Percentiles rank a stretch among this genome's conserved stretches.
Evolutionary conservation across 2,888 invertebrate species (phyloP).

Genomic region (Heliothis peltigera): DNA sequence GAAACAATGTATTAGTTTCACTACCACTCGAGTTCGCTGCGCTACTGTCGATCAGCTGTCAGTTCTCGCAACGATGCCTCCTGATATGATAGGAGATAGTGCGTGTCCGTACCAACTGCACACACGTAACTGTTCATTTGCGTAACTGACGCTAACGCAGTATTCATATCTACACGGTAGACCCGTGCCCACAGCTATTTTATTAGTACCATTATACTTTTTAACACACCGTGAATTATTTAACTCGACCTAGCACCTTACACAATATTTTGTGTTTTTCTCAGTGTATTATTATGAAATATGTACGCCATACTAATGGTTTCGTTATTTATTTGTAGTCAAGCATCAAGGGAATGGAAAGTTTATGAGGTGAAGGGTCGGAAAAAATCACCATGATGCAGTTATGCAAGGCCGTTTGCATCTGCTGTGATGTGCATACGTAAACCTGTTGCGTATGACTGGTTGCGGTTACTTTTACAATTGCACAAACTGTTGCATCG

Average conservation of each 20-base stretch:
- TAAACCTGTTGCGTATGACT: conserved; percentile 76
- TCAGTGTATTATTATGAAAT: conserved; percentile 27
- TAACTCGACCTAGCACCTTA: conserved; percentile 27
- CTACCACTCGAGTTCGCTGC: conserved; percentile 23
- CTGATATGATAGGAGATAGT: conserved; percentile 84
- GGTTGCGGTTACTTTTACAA: conserved; percentile 68
- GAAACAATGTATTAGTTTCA: conserved; percentile 24
- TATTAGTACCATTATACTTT: conserved; percentile 73
- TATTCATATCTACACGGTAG: conserved; percentile 67
- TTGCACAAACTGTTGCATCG: conserved; percentile 50
- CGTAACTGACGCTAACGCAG: conserved; percentile 73
- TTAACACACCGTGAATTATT: conserved; percentile 44
- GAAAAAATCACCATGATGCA: conserved; percentile 55
- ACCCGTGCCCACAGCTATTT: conserved; percentile 68
- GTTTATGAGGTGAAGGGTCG: conserved; percentile 55
- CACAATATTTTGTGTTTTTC: conserved; percentile 41
- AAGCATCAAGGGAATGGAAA: conserved; percentile 54
- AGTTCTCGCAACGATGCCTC: conserved; percentile 80
- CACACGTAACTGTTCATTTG: conserved; percentile 77
- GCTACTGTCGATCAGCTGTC: conserved; percentile 79
- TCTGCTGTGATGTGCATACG: conserved; percentile 75
- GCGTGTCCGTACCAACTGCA: conserved; percentile 76
- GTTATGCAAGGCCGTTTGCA: conserved; percentile 73
- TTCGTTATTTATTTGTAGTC: conserved; percentile 44
- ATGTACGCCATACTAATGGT: conserved; percentile 23